phyloP scores from a whole-genome alignment of 2,888 invertebrate genomes.

The Caenorhabditis wallacei region DNA sequence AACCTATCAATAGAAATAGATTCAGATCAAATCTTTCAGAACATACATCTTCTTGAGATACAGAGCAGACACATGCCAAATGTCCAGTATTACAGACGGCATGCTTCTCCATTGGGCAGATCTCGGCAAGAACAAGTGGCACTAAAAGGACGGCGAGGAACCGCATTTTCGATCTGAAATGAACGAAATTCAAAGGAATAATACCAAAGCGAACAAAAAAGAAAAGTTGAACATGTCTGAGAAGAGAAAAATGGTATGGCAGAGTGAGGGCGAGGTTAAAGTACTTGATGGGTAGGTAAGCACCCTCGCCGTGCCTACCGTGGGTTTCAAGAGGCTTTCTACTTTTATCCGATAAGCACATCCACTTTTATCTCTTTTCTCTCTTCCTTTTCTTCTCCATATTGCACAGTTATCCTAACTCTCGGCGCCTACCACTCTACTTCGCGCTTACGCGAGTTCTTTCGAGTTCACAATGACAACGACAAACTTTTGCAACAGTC shows the following conservation, averaged over 20 bases:
- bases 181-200: not conserved
- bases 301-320: slow-evolving; percentile 29
- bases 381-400: slow-evolving; percentile 11
- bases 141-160: slow-evolving; percentile 55
- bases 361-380: slow-evolving; percentile 43
- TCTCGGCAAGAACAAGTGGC: slow-evolving; percentile 63
- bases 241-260: not conserved
- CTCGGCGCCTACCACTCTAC: slow-evolving; percentile 26
- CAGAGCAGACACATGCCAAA: slow-evolving; percentile 73
- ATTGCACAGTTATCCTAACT: slow-evolving; percentile 2
- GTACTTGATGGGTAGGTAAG: slow-evolving; percentile 54
- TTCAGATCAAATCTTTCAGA: no score
- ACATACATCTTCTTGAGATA: slow-evolving; percentile 70
- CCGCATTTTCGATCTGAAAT: slow-evolving; percentile 57
- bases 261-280: slow-evolving; percentile 24
- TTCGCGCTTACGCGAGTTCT: slow-evolving; percentile 48
- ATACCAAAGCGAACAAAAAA: not conserved
- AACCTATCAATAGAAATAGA: no score
- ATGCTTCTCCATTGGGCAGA: slow-evolving; percentile 74
- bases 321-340: slow-evolving; percentile 58
- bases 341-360: slow-evolving; percentile 60
- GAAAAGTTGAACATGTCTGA: not conserved
- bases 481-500: slow-evolving; percentile 11
- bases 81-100: slow-evolving; percentile 68
- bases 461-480: slow-evolving; percentile 35